Evolutionary conservation across 2,797 vertebrate genomes (phyloP).

Genomic region (Parotocinclus haroldoi): DNA sequence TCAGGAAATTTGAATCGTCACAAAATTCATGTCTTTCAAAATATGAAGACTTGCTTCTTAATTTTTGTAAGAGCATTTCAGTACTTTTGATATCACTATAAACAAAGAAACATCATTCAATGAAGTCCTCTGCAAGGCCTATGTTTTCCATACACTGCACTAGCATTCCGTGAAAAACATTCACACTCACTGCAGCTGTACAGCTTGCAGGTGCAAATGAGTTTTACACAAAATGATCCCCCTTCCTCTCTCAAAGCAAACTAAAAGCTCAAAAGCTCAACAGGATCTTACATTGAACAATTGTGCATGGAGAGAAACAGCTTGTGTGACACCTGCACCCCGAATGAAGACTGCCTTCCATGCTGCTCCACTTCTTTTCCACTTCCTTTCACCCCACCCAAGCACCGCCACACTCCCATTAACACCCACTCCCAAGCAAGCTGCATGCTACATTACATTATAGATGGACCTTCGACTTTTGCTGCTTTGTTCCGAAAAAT

Average conservation of each 20-base stretch:
- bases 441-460: constrained; percentile 44
- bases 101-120: constrained; percentile 8
- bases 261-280: neutral
- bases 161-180: neutral
- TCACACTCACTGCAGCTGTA: neutral
- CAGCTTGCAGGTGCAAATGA: constrained; percentile 7
- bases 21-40: constrained; percentile 12
- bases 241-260: neutral
- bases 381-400: constrained; percentile 27
- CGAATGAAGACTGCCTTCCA: constrained; percentile 1
- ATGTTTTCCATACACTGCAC: neutral
- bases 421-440: constrained; percentile 28
- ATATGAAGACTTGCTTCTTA: neutral
- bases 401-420: constrained; percentile 28
- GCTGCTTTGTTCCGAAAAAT: constrained; percentile 37
- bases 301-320: neutral
- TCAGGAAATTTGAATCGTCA: neutral
- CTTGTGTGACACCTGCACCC: constrained; percentile 6
- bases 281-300: neutral
- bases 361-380: constrained; percentile 12
- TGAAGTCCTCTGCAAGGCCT: neutral
- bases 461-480: constrained; percentile 40
- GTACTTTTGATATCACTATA: neutral
- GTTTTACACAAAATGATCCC: neutral
- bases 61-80: neutral